These are phyloP conservation scores for Heliothis virescens DNA, from an alignment of 1,140 invertebrate genomes.

Conservation along the genomic window DNA sequence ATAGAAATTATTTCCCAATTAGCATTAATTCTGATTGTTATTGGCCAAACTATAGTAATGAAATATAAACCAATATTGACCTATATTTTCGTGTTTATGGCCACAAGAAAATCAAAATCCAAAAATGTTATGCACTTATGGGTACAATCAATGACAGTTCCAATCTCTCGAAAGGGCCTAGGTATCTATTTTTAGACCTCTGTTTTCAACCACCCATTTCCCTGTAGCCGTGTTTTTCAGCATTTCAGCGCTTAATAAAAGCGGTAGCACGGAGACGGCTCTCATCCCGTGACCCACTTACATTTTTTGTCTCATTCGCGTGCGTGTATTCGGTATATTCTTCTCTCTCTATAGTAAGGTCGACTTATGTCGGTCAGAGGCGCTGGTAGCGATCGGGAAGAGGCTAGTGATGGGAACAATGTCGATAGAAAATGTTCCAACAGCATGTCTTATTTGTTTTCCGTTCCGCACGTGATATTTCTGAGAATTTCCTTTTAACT, in stretches of 20 bases:
- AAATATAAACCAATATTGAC: no score
- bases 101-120: no score
- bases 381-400: conserved; percentile 74
- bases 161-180: conserved; percentile 43
- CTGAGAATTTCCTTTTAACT: conserved; percentile 9
- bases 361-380: conserved; percentile 80
- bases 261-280: conserved; percentile 71
- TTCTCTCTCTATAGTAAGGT: conserved; percentile 75
- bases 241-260: conserved; percentile 75
- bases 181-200: conserved; percentile 74
- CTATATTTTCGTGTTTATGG: no score
- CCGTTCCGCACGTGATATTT: background rate
- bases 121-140: background rate
- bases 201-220: conserved; percentile 71
- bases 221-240: conserved; percentile 60
- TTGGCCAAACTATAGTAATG: no score
- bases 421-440: conserved; percentile 52
- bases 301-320: conserved; percentile 61
- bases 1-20: no score
- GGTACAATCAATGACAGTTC: conserved; percentile 52
- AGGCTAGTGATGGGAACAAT: conserved; percentile 60
- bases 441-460: conserved; percentile 7
- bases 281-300: conserved; percentile 84
- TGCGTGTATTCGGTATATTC: conserved; percentile 48
- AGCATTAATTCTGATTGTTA: no score